Conservation (phyloP, 2,797 vertebrate genomes). For the Meriones psammophilus region DNA sequence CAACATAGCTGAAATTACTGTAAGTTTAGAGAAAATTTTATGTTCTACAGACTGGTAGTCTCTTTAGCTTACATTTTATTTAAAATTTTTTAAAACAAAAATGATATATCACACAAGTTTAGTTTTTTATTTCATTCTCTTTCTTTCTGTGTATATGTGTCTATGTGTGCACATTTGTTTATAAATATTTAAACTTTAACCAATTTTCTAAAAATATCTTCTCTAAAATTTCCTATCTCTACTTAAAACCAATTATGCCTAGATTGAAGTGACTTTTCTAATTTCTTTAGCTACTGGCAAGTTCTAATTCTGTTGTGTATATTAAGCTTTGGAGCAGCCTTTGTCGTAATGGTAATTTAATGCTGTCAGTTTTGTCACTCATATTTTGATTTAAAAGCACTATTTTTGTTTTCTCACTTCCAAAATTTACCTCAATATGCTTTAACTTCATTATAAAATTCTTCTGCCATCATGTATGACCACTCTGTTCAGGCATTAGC, state of each 20-base stretch:
- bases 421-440: slow-evolving; percentile 65
- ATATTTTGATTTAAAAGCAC: slow-evolving; percentile 64
- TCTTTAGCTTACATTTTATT: neutral
- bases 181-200: slow-evolving; percentile 75
- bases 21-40: slow-evolving; percentile 1
- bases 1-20: neutral
- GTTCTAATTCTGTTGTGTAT: slow-evolving; percentile 44
- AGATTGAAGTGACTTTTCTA: slow-evolving; percentile 30
- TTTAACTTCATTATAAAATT: slow-evolving; percentile 77
- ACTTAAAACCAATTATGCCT: slow-evolving; percentile 60
- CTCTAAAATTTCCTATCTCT: slow-evolving; percentile 54
- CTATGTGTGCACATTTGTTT: slow-evolving; percentile 33
- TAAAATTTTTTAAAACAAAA: slow-evolving; percentile 10
- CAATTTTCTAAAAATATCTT: slow-evolving; percentile 58
- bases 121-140: slow-evolving; percentile 48
- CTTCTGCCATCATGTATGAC: slow-evolving; percentile 64
- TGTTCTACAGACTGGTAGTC: slow-evolving; percentile 20
- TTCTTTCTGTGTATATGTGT: neutral
- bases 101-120: neutral
- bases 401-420: slow-evolving; percentile 72
- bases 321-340: slow-evolving; percentile 65
- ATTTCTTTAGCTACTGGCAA: slow-evolving; percentile 68
- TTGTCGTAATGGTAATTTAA: slow-evolving; percentile 60
- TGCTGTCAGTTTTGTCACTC: slow-evolving; percentile 69
- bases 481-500: slow-evolving; percentile 71